Percentiles rank a stretch among this genome's conserved stretches.
These are phyloP conservation scores for Atherix ibis DNA, from an alignment of 2,888 invertebrate species.

Conservation along the genomic window DNA sequence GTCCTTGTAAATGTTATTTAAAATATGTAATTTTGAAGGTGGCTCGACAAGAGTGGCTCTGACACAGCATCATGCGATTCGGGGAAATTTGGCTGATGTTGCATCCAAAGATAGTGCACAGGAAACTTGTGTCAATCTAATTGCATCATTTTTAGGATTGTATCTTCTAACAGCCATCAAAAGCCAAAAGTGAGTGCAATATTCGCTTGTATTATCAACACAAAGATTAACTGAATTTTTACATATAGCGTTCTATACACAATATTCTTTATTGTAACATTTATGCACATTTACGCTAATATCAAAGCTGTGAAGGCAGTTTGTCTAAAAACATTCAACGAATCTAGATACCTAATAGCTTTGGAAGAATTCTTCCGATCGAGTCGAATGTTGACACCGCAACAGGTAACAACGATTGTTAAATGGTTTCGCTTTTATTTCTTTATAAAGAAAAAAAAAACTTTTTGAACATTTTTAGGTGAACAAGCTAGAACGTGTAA, in stretches of 20 bases:
- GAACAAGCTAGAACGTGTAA: conserved; percentile 57
- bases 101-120: conserved; percentile 92
- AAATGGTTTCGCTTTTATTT: background rate
- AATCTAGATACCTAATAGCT: conserved; percentile 54
- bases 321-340: conserved; percentile 65
- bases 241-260: conserved; percentile 53
- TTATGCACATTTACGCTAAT: conserved; percentile 72
- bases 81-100: conserved; percentile 82
- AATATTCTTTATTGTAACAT: conserved; percentile 58
- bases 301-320: conserved; percentile 72
- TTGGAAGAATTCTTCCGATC: conserved; percentile 49
- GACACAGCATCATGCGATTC: conserved; percentile 82
- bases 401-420: conserved; percentile 35
- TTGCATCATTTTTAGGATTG: conserved; percentile 67
- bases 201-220: no score
- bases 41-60: conserved; percentile 85
- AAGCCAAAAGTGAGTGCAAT: conserved; percentile 33
- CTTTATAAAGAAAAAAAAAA: background rate
- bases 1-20: background rate
- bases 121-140: conserved; percentile 86
- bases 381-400: conserved; percentile 44
- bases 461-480: conserved; percentile 17
- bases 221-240: no score
- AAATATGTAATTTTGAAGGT: conserved; percentile 34
- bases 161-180: conserved; percentile 51